Evolutionary conservation across 2,888 invertebrate species (phyloP).

Genomic region (Yponomeuta cagnagella): DNA sequence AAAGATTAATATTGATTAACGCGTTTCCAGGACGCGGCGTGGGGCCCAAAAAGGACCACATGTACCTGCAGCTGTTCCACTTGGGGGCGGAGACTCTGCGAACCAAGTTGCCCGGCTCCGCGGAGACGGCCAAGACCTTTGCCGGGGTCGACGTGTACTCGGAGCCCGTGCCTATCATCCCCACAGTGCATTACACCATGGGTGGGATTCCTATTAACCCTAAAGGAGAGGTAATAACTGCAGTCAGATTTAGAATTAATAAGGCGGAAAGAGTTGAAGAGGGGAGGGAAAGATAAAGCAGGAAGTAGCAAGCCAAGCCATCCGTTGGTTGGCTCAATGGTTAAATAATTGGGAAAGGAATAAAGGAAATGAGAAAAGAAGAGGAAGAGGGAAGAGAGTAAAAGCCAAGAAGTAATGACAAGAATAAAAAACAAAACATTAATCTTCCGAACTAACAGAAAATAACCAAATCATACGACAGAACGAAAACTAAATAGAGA

Average conservation of each 20-base stretch:
- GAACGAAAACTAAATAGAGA: too few relatives aligned
- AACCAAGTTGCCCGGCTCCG: constrained; percentile 92
- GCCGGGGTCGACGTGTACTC: constrained; percentile 97
- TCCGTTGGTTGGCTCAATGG: too few relatives aligned
- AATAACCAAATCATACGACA: too few relatives aligned
- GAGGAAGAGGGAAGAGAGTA: too few relatives aligned
- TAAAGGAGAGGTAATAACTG: constrained; percentile 82
- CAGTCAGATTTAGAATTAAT: too few relatives aligned
- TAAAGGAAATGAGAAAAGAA: too few relatives aligned
- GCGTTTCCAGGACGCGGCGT: constrained; percentile 82
- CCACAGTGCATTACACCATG: constrained; percentile 99
- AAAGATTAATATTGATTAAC: too few relatives aligned
- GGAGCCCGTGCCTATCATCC: constrained; percentile 97
- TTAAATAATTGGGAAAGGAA: too few relatives aligned
- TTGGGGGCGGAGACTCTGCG: constrained; percentile 90
- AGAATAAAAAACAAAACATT: too few relatives aligned
- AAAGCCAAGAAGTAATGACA: too few relatives aligned
- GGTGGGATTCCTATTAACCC: constrained; percentile 98
- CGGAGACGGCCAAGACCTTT: constrained; percentile 98
- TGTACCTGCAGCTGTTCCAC: constrained; percentile 94
- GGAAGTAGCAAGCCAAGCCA: neutral
- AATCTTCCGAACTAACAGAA: too few relatives aligned
- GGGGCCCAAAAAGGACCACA: constrained; percentile 97
- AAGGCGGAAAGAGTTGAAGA: too few relatives aligned
- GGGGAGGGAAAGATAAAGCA: neutral